phyloP scores from a whole-genome alignment of 2,113 vertebrate genomes.

The Lamprologus sp. region DNA sequence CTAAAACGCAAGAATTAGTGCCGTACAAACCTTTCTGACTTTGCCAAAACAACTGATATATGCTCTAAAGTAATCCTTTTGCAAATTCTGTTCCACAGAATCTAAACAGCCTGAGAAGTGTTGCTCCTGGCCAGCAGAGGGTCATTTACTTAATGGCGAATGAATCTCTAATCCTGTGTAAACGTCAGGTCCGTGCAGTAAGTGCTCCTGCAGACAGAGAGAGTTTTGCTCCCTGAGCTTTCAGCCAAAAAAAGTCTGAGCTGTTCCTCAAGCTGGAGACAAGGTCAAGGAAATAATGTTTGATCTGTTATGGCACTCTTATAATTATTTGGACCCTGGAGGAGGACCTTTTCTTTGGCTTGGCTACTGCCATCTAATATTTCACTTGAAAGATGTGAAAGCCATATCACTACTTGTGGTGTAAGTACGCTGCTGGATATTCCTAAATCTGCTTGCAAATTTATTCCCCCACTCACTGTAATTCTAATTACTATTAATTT shows the following conservation, averaged over 20 bases:
- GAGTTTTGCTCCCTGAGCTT: constrained; percentile 4
- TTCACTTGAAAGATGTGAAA: constrained; percentile 51
- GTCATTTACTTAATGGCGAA: constrained; percentile 46
- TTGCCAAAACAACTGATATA: constrained; percentile 32
- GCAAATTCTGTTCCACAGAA: constrained; percentile 2
- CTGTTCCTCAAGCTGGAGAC: constrained; percentile 52
- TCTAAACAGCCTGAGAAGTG: constrained; percentile 28
- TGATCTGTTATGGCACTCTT: constrained; percentile 63
- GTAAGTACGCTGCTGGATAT: constrained; percentile 1
- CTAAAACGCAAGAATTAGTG: neutral
- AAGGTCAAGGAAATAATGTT: constrained; percentile 60
- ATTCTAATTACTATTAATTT: neutral
- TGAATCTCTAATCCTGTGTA: constrained; percentile 57
- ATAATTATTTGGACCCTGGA: constrained; percentile 65
- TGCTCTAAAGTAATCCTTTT: neutral
- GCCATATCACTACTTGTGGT: constrained; percentile 22
- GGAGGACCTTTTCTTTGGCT: constrained; percentile 63
- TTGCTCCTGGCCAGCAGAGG: constrained; percentile 27
- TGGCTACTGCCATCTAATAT: constrained; percentile 47
- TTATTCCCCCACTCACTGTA: neutral
- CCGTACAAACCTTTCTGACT: neutral
- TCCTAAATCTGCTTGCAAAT: neutral
- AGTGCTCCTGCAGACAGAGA: constrained; percentile 32
- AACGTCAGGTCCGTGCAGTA: constrained; percentile 40
- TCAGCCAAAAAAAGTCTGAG: constrained; percentile 44